These are phyloP conservation scores for Atta cephalotes DNA, from an alignment of 1,140 invertebrate genomes.

Conservation along the genomic window DNA sequence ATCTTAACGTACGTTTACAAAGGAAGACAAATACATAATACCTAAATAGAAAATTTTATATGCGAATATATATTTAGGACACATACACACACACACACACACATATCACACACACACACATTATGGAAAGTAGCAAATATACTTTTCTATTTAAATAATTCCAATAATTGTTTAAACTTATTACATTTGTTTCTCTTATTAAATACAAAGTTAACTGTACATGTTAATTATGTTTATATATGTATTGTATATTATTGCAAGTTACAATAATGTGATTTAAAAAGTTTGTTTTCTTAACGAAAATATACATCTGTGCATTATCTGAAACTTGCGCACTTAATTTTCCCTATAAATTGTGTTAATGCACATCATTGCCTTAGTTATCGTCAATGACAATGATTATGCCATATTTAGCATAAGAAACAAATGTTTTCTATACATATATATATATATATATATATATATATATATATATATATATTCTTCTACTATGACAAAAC, in stretches of 20 bases:
- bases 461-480: too few species aligned
- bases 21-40: conserved; percentile 63
- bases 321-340: conserved; percentile 16
- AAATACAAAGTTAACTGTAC: conserved; percentile 20
- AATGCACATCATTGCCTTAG: not conserved
- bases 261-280: conserved; percentile 61
- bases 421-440: not conserved
- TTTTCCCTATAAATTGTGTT: conserved; percentile 16
- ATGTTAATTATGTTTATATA: conserved; percentile 54
- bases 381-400: not conserved
- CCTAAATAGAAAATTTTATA: conserved; percentile 75
- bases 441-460: too few species aligned
- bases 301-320: conserved; percentile 71
- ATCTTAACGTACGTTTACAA: conserved; percentile 63
- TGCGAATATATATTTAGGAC: conserved; percentile 70
- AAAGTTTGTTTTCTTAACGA: conserved; percentile 57
- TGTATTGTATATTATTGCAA: conserved; percentile 57
- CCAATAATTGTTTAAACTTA: not conserved
- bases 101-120: conserved; percentile 14
- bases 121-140: conserved; percentile 45
- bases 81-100: not conserved
- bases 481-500: not conserved
- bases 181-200: conserved; percentile 28
- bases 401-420: not conserved
- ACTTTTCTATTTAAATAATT: conserved; percentile 53